Percentiles rank a stretch among this genome's conserved stretches.
Evolutionary conservation across 2,113 vertebrate species (phyloP).

Genomic region (Lichenostomus cassidix): DNA sequence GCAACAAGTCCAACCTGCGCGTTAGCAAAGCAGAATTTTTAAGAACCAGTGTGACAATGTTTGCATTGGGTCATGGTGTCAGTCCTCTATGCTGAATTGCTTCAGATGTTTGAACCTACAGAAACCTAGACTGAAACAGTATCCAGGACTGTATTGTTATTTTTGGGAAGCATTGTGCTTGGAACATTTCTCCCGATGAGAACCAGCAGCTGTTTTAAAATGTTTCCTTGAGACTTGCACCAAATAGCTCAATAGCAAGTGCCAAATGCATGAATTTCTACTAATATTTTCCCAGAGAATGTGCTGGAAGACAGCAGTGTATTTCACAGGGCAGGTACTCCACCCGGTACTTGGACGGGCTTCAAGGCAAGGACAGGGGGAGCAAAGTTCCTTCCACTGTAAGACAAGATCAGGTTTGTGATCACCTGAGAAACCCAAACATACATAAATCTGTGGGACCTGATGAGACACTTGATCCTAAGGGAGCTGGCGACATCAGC

Average conservation of each 20-base stretch:
- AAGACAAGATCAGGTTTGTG: background rate
- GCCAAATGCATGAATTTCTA: background rate
- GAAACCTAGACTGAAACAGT: background rate
- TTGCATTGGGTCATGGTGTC: background rate
- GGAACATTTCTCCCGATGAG: background rate
- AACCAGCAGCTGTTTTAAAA: background rate
- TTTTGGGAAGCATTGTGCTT: background rate
- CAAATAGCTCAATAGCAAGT: background rate
- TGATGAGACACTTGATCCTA: background rate
- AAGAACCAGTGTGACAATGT: background rate
- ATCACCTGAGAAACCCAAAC: background rate
- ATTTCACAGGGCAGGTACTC: background rate
- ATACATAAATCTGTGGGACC: background rate
- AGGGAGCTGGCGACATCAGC: background rate
- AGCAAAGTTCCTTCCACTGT: background rate
- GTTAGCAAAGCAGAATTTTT: background rate
- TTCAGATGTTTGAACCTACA: background rate
- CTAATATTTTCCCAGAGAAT: background rate
- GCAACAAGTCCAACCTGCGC: background rate
- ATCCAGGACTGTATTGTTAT: background rate
- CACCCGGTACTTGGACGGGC: background rate
- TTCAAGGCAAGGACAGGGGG: background rate
- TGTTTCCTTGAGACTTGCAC: background rate
- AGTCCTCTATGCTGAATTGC: background rate
- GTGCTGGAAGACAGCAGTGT: background rate